A percentile compares a stretch with the other conserved stretches of the same genome.
Conservation (phyloP, 2,888 invertebrate genomes). For the Anthrax anthrax region DNA sequence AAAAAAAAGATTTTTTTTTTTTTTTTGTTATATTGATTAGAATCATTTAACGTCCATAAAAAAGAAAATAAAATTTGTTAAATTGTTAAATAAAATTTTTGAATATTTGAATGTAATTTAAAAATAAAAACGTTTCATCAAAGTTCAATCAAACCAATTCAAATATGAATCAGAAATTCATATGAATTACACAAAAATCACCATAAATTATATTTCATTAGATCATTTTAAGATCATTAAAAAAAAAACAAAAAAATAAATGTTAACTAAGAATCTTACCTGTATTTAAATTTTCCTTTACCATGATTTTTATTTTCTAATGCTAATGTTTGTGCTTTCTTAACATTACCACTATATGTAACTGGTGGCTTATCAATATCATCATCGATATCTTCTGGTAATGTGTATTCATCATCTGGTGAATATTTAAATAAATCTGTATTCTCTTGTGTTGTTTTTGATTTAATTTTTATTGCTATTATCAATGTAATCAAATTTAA, state of each 20-base stretch:
- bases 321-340: constrained; percentile 28
- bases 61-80: too few species aligned
- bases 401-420: constrained; percentile 27
- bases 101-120: too few species aligned
- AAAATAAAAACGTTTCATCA: too few species aligned
- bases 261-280: constrained; percentile 11
- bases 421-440: constrained; percentile 30
- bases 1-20: too few species aligned
- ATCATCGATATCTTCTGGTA: constrained; percentile 31
- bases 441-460: constrained; percentile 19
- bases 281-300: constrained; percentile 27
- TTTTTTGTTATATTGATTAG: too few species aligned
- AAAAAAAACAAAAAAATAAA: constrained; percentile 6
- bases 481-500: background rate
- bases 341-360: constrained; percentile 26
- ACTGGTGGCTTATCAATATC: constrained; percentile 29
- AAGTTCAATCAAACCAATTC: too few species aligned
- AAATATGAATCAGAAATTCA: too few species aligned
- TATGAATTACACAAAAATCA: too few species aligned
- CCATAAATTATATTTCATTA: too few species aligned
- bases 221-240: too few species aligned
- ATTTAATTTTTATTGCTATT: background rate
- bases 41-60: too few species aligned
- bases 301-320: constrained; percentile 27
- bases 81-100: too few species aligned